phyloP scores from a whole-genome alignment of 2,797 vertebrate genomes.

The Ispidina picta region DNA sequence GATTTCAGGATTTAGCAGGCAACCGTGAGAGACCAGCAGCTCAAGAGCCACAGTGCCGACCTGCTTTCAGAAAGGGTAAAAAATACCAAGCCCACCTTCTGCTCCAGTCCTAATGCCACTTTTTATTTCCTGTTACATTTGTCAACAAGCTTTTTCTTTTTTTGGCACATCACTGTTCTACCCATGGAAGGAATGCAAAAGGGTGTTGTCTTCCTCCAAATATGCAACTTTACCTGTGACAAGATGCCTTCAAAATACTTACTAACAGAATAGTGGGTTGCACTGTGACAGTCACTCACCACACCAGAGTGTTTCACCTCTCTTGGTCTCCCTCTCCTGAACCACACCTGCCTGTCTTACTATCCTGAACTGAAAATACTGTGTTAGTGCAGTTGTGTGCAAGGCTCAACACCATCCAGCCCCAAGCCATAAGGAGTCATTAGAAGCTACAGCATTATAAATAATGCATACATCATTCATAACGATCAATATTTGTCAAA shows the following conservation, averaged over 20 bases:
- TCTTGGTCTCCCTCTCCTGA: not conserved
- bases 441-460: not conserved
- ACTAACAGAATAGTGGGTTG: not conserved
- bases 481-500: not conserved
- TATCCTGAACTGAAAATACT: not conserved
- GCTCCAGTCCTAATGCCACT: not conserved
- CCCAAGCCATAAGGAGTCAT: not conserved
- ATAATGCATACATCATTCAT: not conserved
- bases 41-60: not conserved
- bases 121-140: not conserved
- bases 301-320: not conserved
- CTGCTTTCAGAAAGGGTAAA: not conserved
- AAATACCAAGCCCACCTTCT: not conserved
- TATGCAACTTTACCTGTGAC: not conserved
- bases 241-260: not conserved
- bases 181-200: not conserved
- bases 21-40: not conserved
- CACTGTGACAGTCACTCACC: not conserved
- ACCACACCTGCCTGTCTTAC: not conserved
- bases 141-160: not conserved
- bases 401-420: not conserved
- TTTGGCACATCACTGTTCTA: not conserved
- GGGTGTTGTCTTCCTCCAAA: not conserved
- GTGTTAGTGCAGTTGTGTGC: not conserved
- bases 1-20: not conserved